phyloP scores from a whole-genome alignment of 2,797 vertebrate species.

The Sebastes taczanowskii region DNA sequence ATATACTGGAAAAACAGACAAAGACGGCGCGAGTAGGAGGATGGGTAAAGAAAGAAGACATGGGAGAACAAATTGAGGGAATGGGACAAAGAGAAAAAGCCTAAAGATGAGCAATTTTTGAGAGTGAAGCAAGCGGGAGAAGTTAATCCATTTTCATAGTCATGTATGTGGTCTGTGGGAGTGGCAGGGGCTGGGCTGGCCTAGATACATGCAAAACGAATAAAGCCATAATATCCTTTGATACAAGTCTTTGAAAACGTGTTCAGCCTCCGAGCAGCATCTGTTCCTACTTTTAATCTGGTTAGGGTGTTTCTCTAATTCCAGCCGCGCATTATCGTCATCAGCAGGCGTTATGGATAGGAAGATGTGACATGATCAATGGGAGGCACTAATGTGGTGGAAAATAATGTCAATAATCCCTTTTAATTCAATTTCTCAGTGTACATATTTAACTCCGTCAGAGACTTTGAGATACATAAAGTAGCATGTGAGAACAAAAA shows the following conservation, averaged over 20 bases:
- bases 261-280: conserved; percentile 72
- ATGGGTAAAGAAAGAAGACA: conserved; percentile 16
- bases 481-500: conserved; percentile 19
- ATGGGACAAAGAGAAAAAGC: conserved; percentile 39
- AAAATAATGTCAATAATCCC: conserved; percentile 65
- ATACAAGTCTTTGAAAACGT: conserved; percentile 75
- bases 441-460: conserved; percentile 3
- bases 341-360: conserved; percentile 55
- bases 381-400: conserved; percentile 37
- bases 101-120: conserved; percentile 59
- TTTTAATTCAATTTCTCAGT: conserved; percentile 44
- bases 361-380: conserved; percentile 46
- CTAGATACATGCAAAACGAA: conserved; percentile 80
- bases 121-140: conserved; percentile 48
- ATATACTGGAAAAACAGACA: conserved; percentile 1
- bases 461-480: not conserved
- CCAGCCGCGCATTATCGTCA: conserved; percentile 60
- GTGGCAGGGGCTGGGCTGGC: conserved; percentile 75
- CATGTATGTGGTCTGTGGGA: conserved; percentile 78
- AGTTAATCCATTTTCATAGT: conserved; percentile 73
- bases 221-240: conserved; percentile 76
- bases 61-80: not conserved
- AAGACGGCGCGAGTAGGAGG: conserved; percentile 1
- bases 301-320: conserved; percentile 73
- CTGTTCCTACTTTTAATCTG: conserved; percentile 79